A percentile compares a stretch with the other conserved stretches of the same genome.
These are phyloP conservation scores for Calvadosia cruxmelitensis DNA, from an alignment of 30 jellyfish, hydroid and myxozoan genomes.

Conservation along the genomic window DNA sequence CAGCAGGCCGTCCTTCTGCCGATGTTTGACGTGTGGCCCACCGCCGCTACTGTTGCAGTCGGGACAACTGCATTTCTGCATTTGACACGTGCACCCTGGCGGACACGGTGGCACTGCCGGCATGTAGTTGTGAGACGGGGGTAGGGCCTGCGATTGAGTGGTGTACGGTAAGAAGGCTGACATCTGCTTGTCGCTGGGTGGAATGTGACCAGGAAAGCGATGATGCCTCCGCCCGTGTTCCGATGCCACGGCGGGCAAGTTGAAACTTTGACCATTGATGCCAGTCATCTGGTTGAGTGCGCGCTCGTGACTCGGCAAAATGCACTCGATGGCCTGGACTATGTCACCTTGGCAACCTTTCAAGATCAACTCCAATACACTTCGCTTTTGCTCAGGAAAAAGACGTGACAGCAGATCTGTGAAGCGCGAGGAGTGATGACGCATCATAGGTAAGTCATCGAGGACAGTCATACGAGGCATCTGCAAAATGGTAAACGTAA, in stretches of 20 bases:
- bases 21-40: not conserved
- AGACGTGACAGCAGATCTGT: slow-evolving; percentile 65
- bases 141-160: slow-evolving; percentile 6
- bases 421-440: slow-evolving; percentile 62
- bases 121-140: slow-evolving; percentile 51
- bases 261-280: slow-evolving; percentile 71
- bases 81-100: slow-evolving; percentile 93
- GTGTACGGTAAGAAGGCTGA: slow-evolving; percentile 88
- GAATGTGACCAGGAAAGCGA: not conserved
- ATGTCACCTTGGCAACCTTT: slow-evolving; percentile 95
- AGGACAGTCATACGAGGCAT: too few relatives aligned
- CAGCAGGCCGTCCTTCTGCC: not conserved
- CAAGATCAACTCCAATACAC: slow-evolving; percentile 78
- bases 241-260: not conserved
- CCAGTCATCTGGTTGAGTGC: slow-evolving; percentile 85
- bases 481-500: too few relatives aligned
- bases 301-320: slow-evolving; percentile 94
- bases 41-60: slow-evolving; percentile 45
- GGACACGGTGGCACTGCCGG: slow-evolving; percentile 79
- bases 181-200: slow-evolving; percentile 3
- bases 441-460: slow-evolving; percentile 51
- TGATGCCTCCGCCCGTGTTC: not conserved
- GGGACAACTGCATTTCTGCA: slow-evolving; percentile 75
- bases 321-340: slow-evolving; percentile 95
- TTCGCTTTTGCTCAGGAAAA: slow-evolving; percentile 93